These are phyloP conservation scores for Ceratina calcarata DNA, from an alignment of 1,140 invertebrate species.

Conservation along the genomic window DNA sequence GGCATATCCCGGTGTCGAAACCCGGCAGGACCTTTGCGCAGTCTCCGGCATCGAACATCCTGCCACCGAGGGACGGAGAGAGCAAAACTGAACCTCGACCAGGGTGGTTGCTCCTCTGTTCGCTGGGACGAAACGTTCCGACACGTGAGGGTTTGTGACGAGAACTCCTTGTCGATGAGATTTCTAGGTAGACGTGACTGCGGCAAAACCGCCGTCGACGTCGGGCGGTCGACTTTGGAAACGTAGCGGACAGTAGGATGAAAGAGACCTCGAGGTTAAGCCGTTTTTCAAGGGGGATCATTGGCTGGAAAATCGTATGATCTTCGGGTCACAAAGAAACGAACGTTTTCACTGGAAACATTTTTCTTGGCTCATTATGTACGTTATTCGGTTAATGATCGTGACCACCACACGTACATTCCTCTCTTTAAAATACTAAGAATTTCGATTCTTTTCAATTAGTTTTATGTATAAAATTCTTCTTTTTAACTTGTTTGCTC, in stretches of 20 bases:
- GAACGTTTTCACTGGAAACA: not conserved
- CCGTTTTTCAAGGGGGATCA: not conserved
- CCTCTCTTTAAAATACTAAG: too few species aligned
- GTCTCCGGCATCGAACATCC: conserved; percentile 48
- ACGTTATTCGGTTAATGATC: not conserved
- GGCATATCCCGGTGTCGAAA: conserved; percentile 11
- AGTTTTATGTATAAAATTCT: not conserved
- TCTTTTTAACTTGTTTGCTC: too few species aligned
- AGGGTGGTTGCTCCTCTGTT: not conserved
- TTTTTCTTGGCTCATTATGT: not conserved
- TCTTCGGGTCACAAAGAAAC: not conserved
- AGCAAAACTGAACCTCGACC: not conserved
- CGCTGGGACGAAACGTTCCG: conserved; percentile 28
- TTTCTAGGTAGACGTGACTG: conserved; percentile 27
- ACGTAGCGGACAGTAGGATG: not conserved
- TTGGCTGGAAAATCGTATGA: not conserved
- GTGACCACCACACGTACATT: too few species aligned
- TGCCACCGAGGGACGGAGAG: conserved; percentile 17
- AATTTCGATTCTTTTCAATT: not conserved
- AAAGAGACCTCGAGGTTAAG: not conserved
- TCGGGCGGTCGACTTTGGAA: not conserved
- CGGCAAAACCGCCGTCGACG: not conserved
- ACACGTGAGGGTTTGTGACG: conserved; percentile 8
- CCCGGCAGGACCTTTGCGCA: conserved; percentile 37
- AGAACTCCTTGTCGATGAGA: conserved; percentile 29